A percentile compares a stretch with the other conserved stretches of the same genome.
These are phyloP conservation scores for Dicycla oo DNA, from an alignment of 2,888 invertebrate genomes.

Conservation along the genomic window DNA sequence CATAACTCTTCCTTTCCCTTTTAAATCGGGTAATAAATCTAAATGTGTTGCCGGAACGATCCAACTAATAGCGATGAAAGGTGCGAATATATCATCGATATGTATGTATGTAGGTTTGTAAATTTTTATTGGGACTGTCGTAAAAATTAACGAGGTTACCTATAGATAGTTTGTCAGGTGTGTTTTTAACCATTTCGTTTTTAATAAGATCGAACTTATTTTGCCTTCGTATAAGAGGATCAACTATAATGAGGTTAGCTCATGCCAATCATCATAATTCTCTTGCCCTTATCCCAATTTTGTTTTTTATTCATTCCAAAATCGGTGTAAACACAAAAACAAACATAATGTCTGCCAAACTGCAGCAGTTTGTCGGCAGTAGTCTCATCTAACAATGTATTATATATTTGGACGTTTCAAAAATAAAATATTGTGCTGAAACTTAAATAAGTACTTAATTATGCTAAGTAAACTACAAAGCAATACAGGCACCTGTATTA, in stretches of 20 bases:
- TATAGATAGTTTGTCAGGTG: conserved; percentile 7
- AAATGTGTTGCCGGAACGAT: conserved; percentile 49
- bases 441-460: no score
- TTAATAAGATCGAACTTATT: conserved; percentile 12
- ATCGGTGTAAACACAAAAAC: no score
- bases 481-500: no score
- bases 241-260: not conserved
- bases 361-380: no score
- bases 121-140: conserved; percentile 43
- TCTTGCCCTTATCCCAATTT: no score
- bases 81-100: conserved; percentile 42
- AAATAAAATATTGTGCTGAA: no score
- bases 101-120: conserved; percentile 31
- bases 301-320: no score
- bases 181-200: conserved; percentile 2
- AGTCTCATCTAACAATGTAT: no score
- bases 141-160: conserved; percentile 46
- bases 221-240: not conserved
- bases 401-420: no score
- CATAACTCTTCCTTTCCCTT: conserved; percentile 57
- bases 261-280: no score
- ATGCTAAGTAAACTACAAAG: no score
- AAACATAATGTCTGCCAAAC: no score
- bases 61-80: conserved; percentile 46
- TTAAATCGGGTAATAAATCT: conserved; percentile 51